Base-by-base conservation (phyloP, 2,797 vertebrate species). In the Anabacerthia variegaticeps region DNA sequence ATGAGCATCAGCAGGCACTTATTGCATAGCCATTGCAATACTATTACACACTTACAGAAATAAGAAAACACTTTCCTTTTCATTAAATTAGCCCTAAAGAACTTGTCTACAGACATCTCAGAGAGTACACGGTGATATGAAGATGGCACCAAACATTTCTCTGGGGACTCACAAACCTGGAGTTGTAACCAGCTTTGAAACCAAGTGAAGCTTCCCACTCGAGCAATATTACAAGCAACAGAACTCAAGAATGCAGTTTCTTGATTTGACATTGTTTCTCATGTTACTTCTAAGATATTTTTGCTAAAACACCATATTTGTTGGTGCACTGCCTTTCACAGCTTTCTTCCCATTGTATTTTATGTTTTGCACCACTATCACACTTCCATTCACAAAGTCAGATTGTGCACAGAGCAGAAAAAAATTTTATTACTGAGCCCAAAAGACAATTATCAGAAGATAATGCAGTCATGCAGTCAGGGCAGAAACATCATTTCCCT, bases 391-490 rank as follows among this genome's bases (percentile, higher is more conserved):
- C 28, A 62, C 32, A 80, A 51, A 81, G 61, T 20, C 69, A 66
- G 65, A 24, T 5, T 68, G 34, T 71, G 41, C 75, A 83, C 3
- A 36, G 56, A 88, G 55, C 30, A 80, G 48, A 28, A 77, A 79
- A 75, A 68, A 89, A 67, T 2, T 15, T 52, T 91, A 90, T 84
- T 85, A 84, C 63, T 48, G 78, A 90, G 34, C 51, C 73, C 73
- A 76, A 90, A 92, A 94, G 77, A 7, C 92, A 92, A 55, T 92
- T 95, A 95, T 82, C 83, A 63, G 85, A 75, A 62, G 66, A 92
- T 84, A 90, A 93, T 92, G 66, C 48, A 80, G 76, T 59, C 76
- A 66, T 55, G 73, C 69, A 78, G 77, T 52, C 66, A 75, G 71
- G 84, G 66, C 48, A 92, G 76, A 90, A 66, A 59, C 80, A 94